These are phyloP conservation scores for Noctua janthe DNA, from an alignment of 2,888 invertebrate genomes.

Conservation along the genomic window DNA sequence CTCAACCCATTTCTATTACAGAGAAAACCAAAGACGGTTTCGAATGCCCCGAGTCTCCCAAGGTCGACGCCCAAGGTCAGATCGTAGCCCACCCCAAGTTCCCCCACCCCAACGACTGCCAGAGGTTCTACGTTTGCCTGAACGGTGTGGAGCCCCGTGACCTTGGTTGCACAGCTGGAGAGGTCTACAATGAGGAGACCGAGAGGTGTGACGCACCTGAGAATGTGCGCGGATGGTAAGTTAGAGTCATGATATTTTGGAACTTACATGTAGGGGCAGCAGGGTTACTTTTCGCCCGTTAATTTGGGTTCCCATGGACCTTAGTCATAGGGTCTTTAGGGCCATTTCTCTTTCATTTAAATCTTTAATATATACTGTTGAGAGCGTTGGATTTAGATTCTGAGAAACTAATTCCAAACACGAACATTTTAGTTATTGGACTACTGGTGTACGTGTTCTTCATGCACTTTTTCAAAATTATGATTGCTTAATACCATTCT, in stretches of 20 bases:
- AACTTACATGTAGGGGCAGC: neutral
- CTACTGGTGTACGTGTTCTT: neutral
- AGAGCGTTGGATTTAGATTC: neutral
- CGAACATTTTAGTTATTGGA: neutral
- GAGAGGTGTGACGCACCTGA: constrained; percentile 97
- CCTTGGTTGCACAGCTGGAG: constrained; percentile 95
- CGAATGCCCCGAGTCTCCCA: constrained; percentile 94
- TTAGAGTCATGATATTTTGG: constrained; percentile 42
- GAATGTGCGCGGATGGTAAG: constrained; percentile 97
- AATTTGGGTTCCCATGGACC: neutral
- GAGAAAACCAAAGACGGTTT: constrained; percentile 96
- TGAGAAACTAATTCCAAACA: neutral
- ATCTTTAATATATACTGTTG: neutral
- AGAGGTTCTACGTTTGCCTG: constrained; percentile 97
- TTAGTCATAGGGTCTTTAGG: neutral
- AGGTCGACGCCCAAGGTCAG: constrained; percentile 92
- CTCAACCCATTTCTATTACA: constrained; percentile 76
- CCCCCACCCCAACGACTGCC: constrained; percentile 96
- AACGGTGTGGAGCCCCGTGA: constrained; percentile 96
- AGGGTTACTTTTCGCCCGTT: neutral
- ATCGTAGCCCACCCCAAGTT: constrained; percentile 95
- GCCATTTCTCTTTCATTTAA: neutral
- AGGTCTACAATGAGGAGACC: constrained; percentile 97
- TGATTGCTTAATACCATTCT: neutral
- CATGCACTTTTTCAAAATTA: neutral